Base-by-base conservation (phyloP, 2,113 vertebrate species). In the Micronycteris hirsuta region DNA sequence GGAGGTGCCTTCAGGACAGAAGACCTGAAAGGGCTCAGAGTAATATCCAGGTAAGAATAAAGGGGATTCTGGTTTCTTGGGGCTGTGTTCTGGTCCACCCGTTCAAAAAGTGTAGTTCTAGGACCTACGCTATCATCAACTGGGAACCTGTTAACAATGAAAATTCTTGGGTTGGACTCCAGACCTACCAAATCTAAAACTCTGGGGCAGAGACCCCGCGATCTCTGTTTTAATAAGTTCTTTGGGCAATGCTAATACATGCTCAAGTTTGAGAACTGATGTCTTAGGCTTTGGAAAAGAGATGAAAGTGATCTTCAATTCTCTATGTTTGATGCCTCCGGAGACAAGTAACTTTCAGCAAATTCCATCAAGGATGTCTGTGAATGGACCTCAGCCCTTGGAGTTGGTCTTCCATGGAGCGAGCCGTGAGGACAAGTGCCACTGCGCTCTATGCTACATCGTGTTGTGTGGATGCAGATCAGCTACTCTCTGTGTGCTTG, bases 311-410 rank as follows among this genome's bases (percentile, higher is more conserved):
- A n/a, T 77, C 41, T 92, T 83, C 43, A 24, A 38, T 36, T 91
- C 89, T 80, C 74, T 36, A 41, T 63, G 7, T 86, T 52, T 56
- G 22, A 94, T 86, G 26, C 20, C 33, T 88, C 85, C 67, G 24
- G 31, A 81, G 77, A 83, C 54, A 96, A 86, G 41, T 90, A 7
- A 82, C 36, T 71, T 36, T 63, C 80, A 96, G 45, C n/a, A 89
- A 78, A 82, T 56, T n/a, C 12, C 17, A 74, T 96, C 33, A 70
- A 67, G 71, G 22, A 43, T 77, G 15, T 54, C 14, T 3, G 19
- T 38, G n/a, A 89, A 71, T 86, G 47, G 22, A 87, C 33, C 82
- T 31, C 22, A 90, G 4, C 45, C 70, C 36, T 82, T 77, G 26
- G 28, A 81, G 20, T 16, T 70, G 49, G 70, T 2, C 13, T 86